Evolutionary conservation across 2,113 vertebrate species (phyloP).

Genomic region (Archilochus colubris): DNA sequence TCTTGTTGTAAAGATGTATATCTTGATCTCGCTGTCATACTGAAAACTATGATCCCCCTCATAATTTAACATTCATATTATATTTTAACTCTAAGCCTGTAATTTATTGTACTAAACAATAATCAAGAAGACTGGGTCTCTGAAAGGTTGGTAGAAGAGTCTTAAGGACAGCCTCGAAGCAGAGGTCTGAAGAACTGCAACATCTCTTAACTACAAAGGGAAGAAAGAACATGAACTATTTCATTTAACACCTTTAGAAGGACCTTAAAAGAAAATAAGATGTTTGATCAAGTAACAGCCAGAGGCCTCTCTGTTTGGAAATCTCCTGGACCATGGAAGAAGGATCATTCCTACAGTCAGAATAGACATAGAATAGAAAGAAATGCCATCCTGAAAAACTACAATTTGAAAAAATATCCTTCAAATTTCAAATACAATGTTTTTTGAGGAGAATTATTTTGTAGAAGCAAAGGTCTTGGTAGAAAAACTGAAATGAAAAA

Average conservation of each 20-base stretch:
- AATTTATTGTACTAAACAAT: background rate
- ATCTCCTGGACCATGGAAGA: background rate
- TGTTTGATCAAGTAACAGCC: accelerated
- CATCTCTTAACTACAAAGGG: background rate
- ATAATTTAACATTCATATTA: background rate
- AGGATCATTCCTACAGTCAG: background rate
- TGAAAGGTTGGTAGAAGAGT: background rate
- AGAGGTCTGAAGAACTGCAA: background rate
- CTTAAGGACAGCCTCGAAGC: background rate
- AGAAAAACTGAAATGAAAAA: background rate
- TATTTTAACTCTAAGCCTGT: background rate
- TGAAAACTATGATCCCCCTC: background rate
- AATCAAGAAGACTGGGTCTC: background rate
- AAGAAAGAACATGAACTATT: background rate
- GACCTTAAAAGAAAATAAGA: background rate
- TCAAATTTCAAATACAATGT: background rate
- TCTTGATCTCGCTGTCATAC: background rate
- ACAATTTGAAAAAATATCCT: background rate
- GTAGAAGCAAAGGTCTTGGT: background rate
- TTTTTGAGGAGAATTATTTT: background rate
- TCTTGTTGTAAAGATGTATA: background rate
- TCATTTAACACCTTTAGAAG: background rate
- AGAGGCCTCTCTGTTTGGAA: background rate
- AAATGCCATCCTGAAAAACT: background rate
- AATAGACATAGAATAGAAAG: background rate